A percentile compares a stretch with the other conserved stretches of the same genome.
Evolutionary conservation across 2,888 invertebrate species (phyloP).

Genomic region (Panopea generosa): DNA sequence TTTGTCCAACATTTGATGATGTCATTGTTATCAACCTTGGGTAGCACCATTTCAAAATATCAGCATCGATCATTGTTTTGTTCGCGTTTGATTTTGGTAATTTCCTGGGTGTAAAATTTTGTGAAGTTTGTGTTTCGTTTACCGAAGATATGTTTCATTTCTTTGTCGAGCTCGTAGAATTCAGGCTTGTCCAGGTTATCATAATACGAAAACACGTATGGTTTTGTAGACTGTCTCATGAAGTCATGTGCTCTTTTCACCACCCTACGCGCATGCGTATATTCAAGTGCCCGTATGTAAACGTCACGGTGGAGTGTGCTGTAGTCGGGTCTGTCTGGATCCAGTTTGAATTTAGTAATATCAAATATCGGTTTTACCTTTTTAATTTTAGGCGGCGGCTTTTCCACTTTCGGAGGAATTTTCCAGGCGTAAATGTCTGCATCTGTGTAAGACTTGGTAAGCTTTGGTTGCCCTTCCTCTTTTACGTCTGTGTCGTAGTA

Average conservation of each 20-base stretch:
- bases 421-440: neutral
- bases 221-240: slow-evolving; percentile 20
- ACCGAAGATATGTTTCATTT: slow-evolving; percentile 26
- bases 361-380: neutral
- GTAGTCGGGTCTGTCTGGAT: slow-evolving; percentile 34
- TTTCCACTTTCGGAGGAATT: neutral
- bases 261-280: slow-evolving; percentile 33
- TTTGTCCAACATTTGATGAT: no score
- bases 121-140: slow-evolving; percentile 6
- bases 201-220: slow-evolving; percentile 57
- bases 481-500: neutral
- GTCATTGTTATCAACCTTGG: no score
- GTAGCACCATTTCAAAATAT: no score
- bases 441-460: neutral
- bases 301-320: slow-evolving; percentile 51
- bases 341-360: neutral
- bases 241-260: neutral
- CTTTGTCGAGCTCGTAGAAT: neutral
- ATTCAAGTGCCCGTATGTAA: slow-evolving; percentile 48
- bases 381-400: neutral
- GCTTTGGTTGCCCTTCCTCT: neutral
- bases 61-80: no score
- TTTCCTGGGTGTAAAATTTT: slow-evolving; percentile 9
- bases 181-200: neutral
- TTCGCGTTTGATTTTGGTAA: no score